These are phyloP conservation scores for Cheilinus undulatus DNA, from an alignment of 2,113 vertebrate species.

Conservation along the genomic window DNA sequence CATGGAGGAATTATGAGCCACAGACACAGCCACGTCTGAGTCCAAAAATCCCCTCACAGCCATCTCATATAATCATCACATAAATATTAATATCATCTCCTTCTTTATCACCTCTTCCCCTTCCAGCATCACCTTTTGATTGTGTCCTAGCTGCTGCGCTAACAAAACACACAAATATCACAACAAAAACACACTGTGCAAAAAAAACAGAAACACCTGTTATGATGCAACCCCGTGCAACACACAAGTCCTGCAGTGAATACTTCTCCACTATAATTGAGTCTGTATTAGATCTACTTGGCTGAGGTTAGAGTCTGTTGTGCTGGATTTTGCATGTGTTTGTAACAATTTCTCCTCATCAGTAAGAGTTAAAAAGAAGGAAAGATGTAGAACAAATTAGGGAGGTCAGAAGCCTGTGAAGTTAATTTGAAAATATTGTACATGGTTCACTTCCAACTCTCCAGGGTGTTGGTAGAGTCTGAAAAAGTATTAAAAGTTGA, in stretches of 20 bases:
- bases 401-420: not conserved
- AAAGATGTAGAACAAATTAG: not conserved
- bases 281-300: constrained; percentile 15
- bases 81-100: constrained; percentile 50
- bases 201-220: constrained; percentile 49
- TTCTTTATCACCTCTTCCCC: constrained; percentile 27
- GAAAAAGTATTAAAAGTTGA: no score
- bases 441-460: no score
- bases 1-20: not conserved
- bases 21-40: not conserved
- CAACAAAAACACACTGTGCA: constrained; percentile 19
- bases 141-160: constrained; percentile 45
- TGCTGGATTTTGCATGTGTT: constrained; percentile 1
- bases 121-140: constrained; percentile 57
- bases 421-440: no score
- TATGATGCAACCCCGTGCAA: constrained; percentile 68
- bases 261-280: constrained; percentile 32
- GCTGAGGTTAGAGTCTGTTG: not conserved
- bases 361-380: not conserved
- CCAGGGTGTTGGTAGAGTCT: no score
- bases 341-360: not conserved
- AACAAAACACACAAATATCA: constrained; percentile 54
- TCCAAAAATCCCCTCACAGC: constrained; percentile 12
- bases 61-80: constrained; percentile 14
- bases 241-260: constrained; percentile 21